These are phyloP conservation scores for Andrena chrysosceles DNA, from an alignment of 2,888 invertebrate species.

Conservation along the genomic window DNA sequence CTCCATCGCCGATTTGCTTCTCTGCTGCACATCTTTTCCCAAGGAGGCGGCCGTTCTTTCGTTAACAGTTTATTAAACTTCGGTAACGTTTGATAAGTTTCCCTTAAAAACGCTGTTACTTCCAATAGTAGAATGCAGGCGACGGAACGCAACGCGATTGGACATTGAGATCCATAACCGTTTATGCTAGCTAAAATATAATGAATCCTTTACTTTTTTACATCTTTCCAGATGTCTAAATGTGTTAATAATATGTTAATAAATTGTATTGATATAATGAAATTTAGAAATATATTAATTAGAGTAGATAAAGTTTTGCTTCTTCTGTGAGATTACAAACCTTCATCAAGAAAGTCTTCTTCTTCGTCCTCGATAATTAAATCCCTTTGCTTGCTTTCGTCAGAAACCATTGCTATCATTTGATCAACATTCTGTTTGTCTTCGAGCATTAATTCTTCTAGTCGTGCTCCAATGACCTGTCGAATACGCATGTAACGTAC, in stretches of 20 bases:
- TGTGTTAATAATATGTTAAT: background rate
- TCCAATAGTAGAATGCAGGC: slow-evolving; percentile 98
- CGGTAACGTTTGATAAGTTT: slow-evolving; percentile 96
- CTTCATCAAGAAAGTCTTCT: slow-evolving; percentile 99
- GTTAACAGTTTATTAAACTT: slow-evolving; percentile 90
- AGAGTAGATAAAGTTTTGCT: background rate
- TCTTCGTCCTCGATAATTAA: slow-evolving; percentile 94
- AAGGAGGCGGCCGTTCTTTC: slow-evolving; percentile 92
- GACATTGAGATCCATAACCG: slow-evolving; percentile 92
- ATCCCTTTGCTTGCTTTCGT: slow-evolving; percentile 92
- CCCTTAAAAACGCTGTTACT: slow-evolving; percentile 98
- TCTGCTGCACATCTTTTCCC: slow-evolving; percentile 92
- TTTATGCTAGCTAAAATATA: slow-evolving; percentile 88
- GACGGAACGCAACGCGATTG: slow-evolving; percentile 94
- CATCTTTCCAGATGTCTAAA: too few species aligned
- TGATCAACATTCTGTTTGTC: slow-evolving; percentile 91
- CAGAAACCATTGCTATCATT: slow-evolving; percentile 89
- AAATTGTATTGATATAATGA: background rate
- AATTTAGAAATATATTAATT: background rate
- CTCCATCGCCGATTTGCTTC: slow-evolving; percentile 97
- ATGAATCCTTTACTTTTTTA: background rate
- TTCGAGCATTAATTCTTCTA: slow-evolving; percentile 95
- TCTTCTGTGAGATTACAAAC: slow-evolving; percentile 83
- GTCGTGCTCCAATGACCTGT: slow-evolving; percentile 92
- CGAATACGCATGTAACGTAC: background rate